Base-by-base conservation (phyloP, 2,113 vertebrate species). In the Phalacrocorax carbo region DNA sequence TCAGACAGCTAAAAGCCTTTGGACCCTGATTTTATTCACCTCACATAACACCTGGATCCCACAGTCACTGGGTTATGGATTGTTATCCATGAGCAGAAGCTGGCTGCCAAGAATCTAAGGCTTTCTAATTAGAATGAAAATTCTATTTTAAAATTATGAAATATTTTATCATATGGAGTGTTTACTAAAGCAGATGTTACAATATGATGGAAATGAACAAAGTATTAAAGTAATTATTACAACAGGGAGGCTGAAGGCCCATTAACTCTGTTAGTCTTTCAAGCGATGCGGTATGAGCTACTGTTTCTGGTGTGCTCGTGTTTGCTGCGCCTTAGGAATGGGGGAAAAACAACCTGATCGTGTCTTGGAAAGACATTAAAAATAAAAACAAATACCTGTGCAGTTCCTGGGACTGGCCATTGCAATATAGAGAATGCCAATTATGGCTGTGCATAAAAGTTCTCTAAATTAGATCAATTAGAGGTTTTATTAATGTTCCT, bases 181-280 rank as follows among this genome's bases (percentile, higher is more conserved):
- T 80, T 95, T 94, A 54, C 60, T 65, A 87, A 88, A 84, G 83
- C 73, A 95, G 62, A 89, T 86, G 57, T 91, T 94, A 84, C 36
- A 82, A 65, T 61, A 62, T 49, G 70, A 95, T 87, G 51, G 66
- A 91, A 95, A 77, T 82, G 5, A 80, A 84, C 72, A 55, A 71
- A 70, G 18, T 89, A 55, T 44, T 82, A 54, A 86, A 77, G 49
- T 71, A 57, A 84, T 80, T 72, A 57, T 68, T 93, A 30, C 30
- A 82, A 72, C 77, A 94, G 44, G 68, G 65, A 71, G 48, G 62
- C 88, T 89, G 66, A 93, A 88, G 54, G 42, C 73, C 19, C 51
- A 44, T 87, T 62, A 87, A 70, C n/a, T 84, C 65, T 48, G 4
- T 54, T 71, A 64, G 48, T 73, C 38, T 82, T 94, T 80, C 75